Evolutionary conservation across 2,113 vertebrate genomes (phyloP), one percentile per base, ranked within the genome.

Genomic region (Xenopus laevis): DNA sequence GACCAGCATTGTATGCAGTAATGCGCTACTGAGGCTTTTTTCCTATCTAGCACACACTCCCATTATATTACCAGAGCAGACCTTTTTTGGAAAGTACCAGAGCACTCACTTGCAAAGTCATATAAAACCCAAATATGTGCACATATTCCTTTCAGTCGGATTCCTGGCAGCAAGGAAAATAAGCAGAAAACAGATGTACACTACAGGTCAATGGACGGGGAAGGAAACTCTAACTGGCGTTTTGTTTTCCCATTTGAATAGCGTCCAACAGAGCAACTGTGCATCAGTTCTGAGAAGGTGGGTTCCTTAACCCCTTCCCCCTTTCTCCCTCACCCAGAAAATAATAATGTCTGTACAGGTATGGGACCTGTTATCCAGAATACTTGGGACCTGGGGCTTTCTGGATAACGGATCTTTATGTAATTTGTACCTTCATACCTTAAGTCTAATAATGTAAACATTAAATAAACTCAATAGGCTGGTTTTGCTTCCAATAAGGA

Each of bases 171-270:
- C 86, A 96, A 98, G 81, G 95, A 97, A 81, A 91, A 97, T 79
- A 98, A 98, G 83, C 96, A 98, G 91, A 98, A 50, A 91, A 98
- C 96, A 0, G 96, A 98, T 68, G 96, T 98, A 79, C 96, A 98
- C 81, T 98, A 98, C 83, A 89, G 96, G 69, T 98, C 96, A 33
- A 82, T 98, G 81, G 96, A 98, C 74, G 96, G 96, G 0, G 96
- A 98, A 70, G 96, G 96, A 13, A 98, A 98, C 86, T 98, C 98
- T 71, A 98, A 98, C 87, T 98, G 96, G 96, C 93, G 96, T 94
- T 95, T 40, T 79, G 72, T 97, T 82, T 98, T 95, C 83, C 92
- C 89, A 2, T 98, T 98, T 82, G 93, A 98, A 65, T 98, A 92
- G 79, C 89, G 98, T 77, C 95, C 96, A 33, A 92, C 96, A 0